Evolutionary conservation across 2,888 invertebrate genomes (phyloP), one percentile per base, ranked within the genome.

Genomic region (Drosophila merina): DNA sequence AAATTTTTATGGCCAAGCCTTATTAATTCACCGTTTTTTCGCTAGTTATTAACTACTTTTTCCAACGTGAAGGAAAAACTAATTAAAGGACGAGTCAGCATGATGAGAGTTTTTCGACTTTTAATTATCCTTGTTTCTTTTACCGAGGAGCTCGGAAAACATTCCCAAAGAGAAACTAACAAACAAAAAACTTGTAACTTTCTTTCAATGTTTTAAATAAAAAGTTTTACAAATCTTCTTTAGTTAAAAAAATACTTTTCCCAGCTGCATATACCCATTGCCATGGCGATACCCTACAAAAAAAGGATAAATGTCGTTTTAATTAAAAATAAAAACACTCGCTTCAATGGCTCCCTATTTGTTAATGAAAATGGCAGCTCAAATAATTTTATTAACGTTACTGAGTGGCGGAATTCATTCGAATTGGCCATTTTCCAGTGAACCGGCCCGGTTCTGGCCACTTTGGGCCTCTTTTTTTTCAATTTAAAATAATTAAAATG

Each of bases 401-500:
- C 8, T 25, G 70, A 26, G 31, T 48, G 58, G 50, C 48, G 50
- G 45, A 40, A 31, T 51, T 47, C 36, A 40, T 58, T 58, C 60
- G 51, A 57, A 51, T 63, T 55, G 60, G 45, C 33, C 54, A 68
- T 14, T 30, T 49, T 58, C 38, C 45, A 26, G 31, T 10, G 50
- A 47, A 40, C 50, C 36, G 12, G 33, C 28, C 9, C 9, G 8
- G 31, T 20, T 20, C 26, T 7, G 31, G 20, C 9, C 63, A 49
- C 57, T 26, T 68, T 68, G 40, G 40, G 12, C 30, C 36, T 36
- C n/a, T n/a, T 36, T 51, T 68, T 31, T 30, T 55, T 56, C 44
- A 70, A 80, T 83, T 80, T 77, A 77, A 81, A 79, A 75, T 75
- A 81, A 86, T 86, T 86, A 81, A 83, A 86, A 73, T 66, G 50